Percentiles rank a stretch among this genome's conserved stretches.
These are phyloP conservation scores for Stomatorhinus walkeri DNA, from an alignment of 2,797 vertebrate species.

Conservation along the genomic window DNA sequence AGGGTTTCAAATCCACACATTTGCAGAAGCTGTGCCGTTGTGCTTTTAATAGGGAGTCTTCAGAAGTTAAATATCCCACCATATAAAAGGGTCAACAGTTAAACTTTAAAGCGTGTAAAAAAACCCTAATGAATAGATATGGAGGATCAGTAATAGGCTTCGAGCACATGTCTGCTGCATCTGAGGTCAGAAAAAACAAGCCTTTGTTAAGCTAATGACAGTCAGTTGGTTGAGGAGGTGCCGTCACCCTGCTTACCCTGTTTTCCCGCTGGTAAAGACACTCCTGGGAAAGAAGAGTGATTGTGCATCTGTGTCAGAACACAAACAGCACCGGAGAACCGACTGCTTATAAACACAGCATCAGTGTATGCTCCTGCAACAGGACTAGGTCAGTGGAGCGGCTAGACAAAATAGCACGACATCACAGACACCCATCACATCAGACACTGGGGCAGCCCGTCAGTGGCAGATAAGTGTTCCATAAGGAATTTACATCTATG, in stretches of 20 bases:
- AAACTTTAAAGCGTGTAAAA: not conserved
- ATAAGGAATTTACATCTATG: not conserved
- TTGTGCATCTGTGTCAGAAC: not conserved
- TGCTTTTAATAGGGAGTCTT: not conserved
- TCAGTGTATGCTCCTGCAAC: not conserved
- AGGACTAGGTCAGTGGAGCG: not conserved
- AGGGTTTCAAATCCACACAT: not conserved
- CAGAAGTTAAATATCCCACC: not conserved
- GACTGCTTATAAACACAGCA: not conserved
- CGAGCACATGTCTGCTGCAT: not conserved
- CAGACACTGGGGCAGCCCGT: not conserved
- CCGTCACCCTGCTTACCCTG: slow-evolving; percentile 7
- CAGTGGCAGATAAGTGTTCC: not conserved
- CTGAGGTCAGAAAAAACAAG: not conserved
- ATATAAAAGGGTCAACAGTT: not conserved
- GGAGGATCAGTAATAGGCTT: not conserved
- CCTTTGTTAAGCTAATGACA: not conserved
- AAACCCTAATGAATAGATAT: not conserved
- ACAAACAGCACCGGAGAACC: not conserved
- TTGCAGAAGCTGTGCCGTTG: not conserved
- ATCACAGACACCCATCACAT: slow-evolving; percentile 14
- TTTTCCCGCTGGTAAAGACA: slow-evolving; percentile 6
- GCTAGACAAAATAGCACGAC: not conserved
- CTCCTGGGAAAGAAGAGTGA: slow-evolving; percentile 7
- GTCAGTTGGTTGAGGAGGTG: not conserved